Evolutionary conservation across 2,797 vertebrate species (phyloP).

Genomic region (Cyclopterus lumpus): DNA sequence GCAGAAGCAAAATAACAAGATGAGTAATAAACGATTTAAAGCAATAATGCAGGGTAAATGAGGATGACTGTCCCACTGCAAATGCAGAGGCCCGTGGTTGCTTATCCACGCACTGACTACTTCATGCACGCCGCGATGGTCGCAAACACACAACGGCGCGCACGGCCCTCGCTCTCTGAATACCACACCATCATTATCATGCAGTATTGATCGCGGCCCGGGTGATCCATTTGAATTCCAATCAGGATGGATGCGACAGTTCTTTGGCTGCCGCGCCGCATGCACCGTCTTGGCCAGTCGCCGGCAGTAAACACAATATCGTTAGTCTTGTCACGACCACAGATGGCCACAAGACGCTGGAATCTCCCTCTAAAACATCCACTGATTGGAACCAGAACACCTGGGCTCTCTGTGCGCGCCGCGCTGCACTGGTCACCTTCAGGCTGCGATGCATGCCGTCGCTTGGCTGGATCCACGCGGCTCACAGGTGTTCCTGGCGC

Average conservation of each 20-base stretch:
- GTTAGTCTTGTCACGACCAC: conserved; percentile 44
- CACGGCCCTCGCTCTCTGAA: conserved; percentile 43
- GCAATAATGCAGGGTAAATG: neutral
- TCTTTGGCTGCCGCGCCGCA: conserved; percentile 33
- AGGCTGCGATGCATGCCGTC: neutral
- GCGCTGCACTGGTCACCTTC: neutral
- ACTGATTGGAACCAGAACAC: conserved; percentile 30
- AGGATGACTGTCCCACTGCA: neutral
- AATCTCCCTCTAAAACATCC: conserved; percentile 44
- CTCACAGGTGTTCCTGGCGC: conserved; percentile 1
- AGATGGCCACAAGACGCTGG: conserved; percentile 33
- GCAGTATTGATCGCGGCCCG: conserved; percentile 66
- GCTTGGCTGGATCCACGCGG: neutral
- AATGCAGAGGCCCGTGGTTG: neutral
- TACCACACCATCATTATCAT: conserved; percentile 73
- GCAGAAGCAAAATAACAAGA: neutral
- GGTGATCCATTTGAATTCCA: conserved; percentile 64
- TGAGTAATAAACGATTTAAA: neutral
- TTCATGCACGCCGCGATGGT: neutral
- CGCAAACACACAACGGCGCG: conserved; percentile 24
- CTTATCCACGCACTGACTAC: neutral
- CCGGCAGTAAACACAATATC: conserved; percentile 38
- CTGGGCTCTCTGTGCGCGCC: neutral
- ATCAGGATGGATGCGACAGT: conserved; percentile 59
- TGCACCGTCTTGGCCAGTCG: conserved; percentile 20